phyloP scores from a whole-genome alignment of 2,888 invertebrate genomes.

The Caenorhabditis afra region DNA sequence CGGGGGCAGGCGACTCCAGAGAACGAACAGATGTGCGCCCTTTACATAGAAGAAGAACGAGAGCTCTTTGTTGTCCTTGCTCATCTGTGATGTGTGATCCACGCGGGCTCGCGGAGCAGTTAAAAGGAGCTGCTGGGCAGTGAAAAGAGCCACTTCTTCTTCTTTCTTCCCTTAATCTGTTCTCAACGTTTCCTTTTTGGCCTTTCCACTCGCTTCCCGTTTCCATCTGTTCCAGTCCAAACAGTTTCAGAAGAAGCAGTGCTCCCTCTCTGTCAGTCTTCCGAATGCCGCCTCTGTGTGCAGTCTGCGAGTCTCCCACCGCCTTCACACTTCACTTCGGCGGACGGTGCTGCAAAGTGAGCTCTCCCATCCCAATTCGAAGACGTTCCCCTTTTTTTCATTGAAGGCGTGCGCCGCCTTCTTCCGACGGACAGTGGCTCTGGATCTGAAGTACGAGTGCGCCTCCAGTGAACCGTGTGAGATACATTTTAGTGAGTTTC shows the following conservation, averaged over 20 bases:
- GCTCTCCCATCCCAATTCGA: background rate
- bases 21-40: slow-evolving; percentile 11
- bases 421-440: slow-evolving; percentile 68
- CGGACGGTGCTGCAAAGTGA: slow-evolving; percentile 61
- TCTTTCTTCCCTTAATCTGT: background rate
- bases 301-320: slow-evolving; percentile 66
- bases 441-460: slow-evolving; percentile 67
- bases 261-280: background rate
- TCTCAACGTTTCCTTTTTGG: background rate
- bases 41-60: no score
- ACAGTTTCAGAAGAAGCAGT: no score
- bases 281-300: slow-evolving; percentile 61
- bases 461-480: slow-evolving; percentile 51
- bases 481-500: slow-evolving; percentile 55
- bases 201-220: background rate
- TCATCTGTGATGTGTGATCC: slow-evolving; percentile 37
- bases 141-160: background rate
- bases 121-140: background rate
- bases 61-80: background rate
- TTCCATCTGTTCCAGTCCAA: background rate
- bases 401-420: slow-evolving; percentile 69
- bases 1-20: slow-evolving; percentile 1
- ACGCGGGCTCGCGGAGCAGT: slow-evolving; percentile 2
- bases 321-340: slow-evolving; percentile 68
- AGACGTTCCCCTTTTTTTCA: slow-evolving; percentile 19